Evolutionary conservation across 2,797 vertebrate species (phyloP), one percentile per base, ranked within the genome.

Genomic region (Nannoperca obscura): DNA sequence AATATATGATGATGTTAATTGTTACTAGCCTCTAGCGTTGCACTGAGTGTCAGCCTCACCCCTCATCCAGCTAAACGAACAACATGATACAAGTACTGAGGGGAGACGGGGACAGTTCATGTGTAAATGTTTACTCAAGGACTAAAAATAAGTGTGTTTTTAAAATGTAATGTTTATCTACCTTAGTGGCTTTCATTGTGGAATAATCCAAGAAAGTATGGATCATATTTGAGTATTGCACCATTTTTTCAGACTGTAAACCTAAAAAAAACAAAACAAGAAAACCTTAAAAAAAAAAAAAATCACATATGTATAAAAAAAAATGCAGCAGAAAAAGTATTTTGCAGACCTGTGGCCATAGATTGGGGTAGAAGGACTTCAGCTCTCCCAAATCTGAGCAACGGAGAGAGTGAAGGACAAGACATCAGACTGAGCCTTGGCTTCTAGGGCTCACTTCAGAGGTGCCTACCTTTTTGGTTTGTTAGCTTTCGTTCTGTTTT

Each of bases 71-170:
- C 96, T 96, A 94, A 95, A 96, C 86, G 92, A 95, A 92, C 94
- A 95, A 91, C 76, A 93, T 91, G 94, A 87, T 87, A 89, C 90
- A 92, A 93, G 89, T 95, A 90, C 91, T 82, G 87, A 90, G 96
- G 96, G 96, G 95, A 94, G 95, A 93, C 42, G 95, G 96, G 92
- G 96, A 96, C 97, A 96, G 95, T 97, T 98, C 97, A 97, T 6
- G 97, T 98, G 97, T 98, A 96, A 96, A 97, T 97, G 97, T 99
- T 99, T 99, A 99, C 97, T 98, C 97, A 97, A 98, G 97, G 97
- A 98, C 97, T 97, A 93, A 95, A 95, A 95, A 95, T 94, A 94
- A 96, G 96, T 97, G 95, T 96, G 95, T 97, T 96, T 97, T 93
- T 92, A 79, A 84, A 88, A 94, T 97, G 96, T 96, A 96, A 97